Evolutionary conservation across 2,888 invertebrate species (phyloP).

Genomic region (Cerastis leucographa): DNA sequence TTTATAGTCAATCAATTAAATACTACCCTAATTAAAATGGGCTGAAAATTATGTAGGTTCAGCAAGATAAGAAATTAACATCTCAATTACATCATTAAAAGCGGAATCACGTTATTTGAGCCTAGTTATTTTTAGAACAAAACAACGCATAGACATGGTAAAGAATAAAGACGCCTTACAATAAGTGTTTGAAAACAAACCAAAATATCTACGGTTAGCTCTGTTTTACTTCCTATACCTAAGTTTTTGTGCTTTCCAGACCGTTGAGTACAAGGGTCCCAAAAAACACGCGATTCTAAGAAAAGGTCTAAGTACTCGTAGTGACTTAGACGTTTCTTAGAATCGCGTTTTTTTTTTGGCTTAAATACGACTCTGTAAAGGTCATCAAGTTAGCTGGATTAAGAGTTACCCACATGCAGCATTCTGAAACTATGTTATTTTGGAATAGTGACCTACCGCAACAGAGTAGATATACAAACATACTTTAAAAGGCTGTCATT

Average conservation of each 20-base stretch:
- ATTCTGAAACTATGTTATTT: background rate
- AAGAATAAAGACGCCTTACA: slow-evolving; percentile 2
- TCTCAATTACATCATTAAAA: slow-evolving; percentile 2
- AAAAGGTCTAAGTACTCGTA: no score
- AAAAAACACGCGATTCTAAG: no score
- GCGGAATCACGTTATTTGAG: slow-evolving; percentile 1
- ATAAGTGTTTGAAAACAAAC: slow-evolving; percentile 2
- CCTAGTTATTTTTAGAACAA: slow-evolving; percentile 21
- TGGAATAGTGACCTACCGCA: background rate
- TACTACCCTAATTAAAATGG: background rate
- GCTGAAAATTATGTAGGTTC: background rate
- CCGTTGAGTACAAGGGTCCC: background rate
- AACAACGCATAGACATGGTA: background rate
- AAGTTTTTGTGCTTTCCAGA: slow-evolving; percentile 5
- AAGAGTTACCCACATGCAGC: background rate
- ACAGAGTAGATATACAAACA: background rate
- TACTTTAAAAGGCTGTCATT: background rate
- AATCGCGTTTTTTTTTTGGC: slow-evolving; percentile 12
- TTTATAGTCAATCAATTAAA: no score
- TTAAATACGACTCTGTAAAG: background rate
- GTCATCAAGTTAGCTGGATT: background rate
- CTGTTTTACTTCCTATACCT: background rate
- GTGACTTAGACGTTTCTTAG: background rate
- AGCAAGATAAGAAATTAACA: slow-evolving; percentile 6
- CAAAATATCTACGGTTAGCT: background rate